Base-by-base conservation (phyloP, 1,140 invertebrate species). In the Aporrectodea caliginosa region DNA sequence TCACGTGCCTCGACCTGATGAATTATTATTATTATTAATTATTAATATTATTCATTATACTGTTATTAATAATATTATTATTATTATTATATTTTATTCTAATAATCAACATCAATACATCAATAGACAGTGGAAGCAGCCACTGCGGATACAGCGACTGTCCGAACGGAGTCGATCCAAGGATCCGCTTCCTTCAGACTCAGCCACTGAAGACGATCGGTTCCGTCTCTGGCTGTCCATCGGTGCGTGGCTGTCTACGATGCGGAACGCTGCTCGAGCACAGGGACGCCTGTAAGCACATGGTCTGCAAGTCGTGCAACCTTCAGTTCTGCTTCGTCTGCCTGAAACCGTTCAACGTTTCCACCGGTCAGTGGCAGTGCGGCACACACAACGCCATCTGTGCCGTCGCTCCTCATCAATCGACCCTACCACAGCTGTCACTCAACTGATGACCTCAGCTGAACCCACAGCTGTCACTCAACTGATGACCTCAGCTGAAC, bases 271-370 rank as follows among this genome's bases (percentile, higher is more conserved):
- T 74, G 33, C 31, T 74, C 1, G 1, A 74, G n/a, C 73, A 74
- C 34, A 74, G 34, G 14, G 73, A 34, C n/a, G 73, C 31, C n/a
- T 74, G 73, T 34, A 74, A 74, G 16, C 73, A 74, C 16, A 74
- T 74, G 73, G 31, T 33, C n/a, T 74, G 73, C 73, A 74, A 74
- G 30, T 74, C 73, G 0, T 74, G 73, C 32, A 30, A 22, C 6
- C 34, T 31, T 74, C 31, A 74, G 34, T 74, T 74, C 22, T 74
- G 73, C 34, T 74, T 74, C 34, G 73, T 74, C 33, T 74, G 73
- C 16, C 73, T 74, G 31, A 74, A 74, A 33, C 43, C 43, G 43
- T 58, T 12, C 22, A 58, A 58, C 22, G 43, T 22, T 12, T 12
- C 22, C 43, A 58, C 43, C 43, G 22, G 22, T 12, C 43, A 58